Evolutionary conservation across 2,113 vertebrate genomes (phyloP).

Genomic region (Oryzias curvinotus): DNA sequence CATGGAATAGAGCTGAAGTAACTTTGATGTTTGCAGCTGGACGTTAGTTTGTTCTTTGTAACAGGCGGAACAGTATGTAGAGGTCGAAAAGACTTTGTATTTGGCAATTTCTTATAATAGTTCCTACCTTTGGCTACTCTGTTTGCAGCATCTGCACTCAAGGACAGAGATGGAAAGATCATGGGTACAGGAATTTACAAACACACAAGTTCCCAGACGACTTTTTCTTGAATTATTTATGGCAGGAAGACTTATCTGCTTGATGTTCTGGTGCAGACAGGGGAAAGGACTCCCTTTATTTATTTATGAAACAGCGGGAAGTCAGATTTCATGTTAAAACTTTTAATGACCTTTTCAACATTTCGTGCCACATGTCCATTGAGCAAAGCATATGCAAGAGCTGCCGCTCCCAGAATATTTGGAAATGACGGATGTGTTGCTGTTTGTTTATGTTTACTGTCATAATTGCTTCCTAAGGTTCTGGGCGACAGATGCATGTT

Average conservation of each 20-base stretch:
- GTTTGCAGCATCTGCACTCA: conserved; percentile 75
- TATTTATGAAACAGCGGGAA: conserved; percentile 51
- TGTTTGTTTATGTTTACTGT: conserved; percentile 64
- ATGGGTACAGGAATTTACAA: conserved; percentile 45
- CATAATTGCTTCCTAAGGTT: conserved; percentile 60
- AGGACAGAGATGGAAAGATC: conserved; percentile 70
- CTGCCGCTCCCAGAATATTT: conserved; percentile 51
- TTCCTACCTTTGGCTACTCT: conserved; percentile 81
- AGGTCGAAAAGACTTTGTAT: conserved; percentile 75
- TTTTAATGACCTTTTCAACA: conserved; percentile 46
- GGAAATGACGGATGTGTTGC: conserved; percentile 46
- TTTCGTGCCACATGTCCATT: conserved; percentile 57
- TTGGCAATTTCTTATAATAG: conserved; percentile 90
- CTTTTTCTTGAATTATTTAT: conserved; percentile 41
- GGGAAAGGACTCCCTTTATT: conserved; percentile 28
- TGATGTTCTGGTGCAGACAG: conserved; percentile 12
- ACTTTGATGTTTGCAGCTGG: conserved; percentile 80
- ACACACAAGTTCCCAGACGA: conserved; percentile 16
- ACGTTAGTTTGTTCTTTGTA: conserved; percentile 86
- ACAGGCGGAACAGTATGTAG: conserved; percentile 86
- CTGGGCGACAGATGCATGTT: conserved; percentile 23
- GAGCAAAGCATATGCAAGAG: conserved; percentile 29
- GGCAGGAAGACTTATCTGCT: conserved; percentile 27
- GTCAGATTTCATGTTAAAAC: conserved; percentile 62
- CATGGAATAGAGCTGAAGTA: conserved; percentile 82